Percentiles rank a stretch among this genome's conserved stretches.
Evolutionary conservation across 1,140 invertebrate genomes (phyloP).

Genomic region (Acromyrmex heyeri): DNA sequence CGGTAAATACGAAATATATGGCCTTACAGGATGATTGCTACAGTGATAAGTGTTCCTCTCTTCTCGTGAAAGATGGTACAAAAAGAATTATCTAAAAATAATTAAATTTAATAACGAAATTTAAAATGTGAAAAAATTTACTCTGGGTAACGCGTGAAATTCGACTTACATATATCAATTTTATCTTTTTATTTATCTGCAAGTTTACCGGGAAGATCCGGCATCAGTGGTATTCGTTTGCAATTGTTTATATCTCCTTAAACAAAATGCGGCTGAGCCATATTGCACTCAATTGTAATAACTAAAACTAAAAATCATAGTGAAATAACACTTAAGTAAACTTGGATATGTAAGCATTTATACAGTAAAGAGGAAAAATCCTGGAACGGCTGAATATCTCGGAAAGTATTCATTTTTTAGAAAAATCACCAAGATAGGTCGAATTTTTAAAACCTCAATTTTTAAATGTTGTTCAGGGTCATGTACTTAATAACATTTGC

Average conservation of each 20-base stretch:
- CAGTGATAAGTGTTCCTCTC: slow-evolving; percentile 71
- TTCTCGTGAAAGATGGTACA: slow-evolving; percentile 60
- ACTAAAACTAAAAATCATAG: slow-evolving; percentile 66
- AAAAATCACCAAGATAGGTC: too few species aligned
- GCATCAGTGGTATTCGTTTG: slow-evolving; percentile 43
- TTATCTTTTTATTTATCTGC: background rate
- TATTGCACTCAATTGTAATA: slow-evolving; percentile 79
- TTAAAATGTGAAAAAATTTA: slow-evolving; percentile 34
- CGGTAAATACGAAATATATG: slow-evolving; percentile 83
- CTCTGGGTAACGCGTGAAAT: slow-evolving; percentile 35
- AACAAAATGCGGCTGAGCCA: slow-evolving; percentile 63
- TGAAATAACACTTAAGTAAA: slow-evolving; percentile 57
- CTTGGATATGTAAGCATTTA: background rate
- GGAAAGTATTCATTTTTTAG: too few species aligned
- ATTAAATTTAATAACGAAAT: slow-evolving; percentile 61
- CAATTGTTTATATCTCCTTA: slow-evolving; percentile 23
- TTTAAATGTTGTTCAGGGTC: too few species aligned
- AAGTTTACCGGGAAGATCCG: slow-evolving; percentile 26
- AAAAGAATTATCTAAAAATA: slow-evolving; percentile 52
- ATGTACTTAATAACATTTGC: too few species aligned
- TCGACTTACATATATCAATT: background rate
- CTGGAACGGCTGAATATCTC: too few species aligned
- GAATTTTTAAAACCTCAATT: too few species aligned
- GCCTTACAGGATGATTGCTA: slow-evolving; percentile 79
- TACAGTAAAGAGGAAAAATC: too few species aligned